Evolutionary conservation across 2,797 vertebrate species (phyloP), one percentile per base, ranked within the genome.

Genomic region (Mormyrus proboscirostris): DNA sequence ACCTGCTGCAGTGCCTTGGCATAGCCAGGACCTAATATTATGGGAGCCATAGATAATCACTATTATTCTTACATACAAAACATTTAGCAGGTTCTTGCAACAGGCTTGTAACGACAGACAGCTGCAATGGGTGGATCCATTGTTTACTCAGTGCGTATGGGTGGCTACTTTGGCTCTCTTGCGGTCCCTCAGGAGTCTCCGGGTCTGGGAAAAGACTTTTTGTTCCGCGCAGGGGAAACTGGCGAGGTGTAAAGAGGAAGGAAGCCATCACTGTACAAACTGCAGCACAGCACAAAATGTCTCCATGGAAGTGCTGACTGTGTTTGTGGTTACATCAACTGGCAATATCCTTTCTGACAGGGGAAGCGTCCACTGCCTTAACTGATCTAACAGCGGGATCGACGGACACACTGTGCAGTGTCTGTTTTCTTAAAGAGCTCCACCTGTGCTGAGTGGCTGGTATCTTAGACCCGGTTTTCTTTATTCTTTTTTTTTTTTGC

Each of bases 161-260:
- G 38, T 53, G 47, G 19, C 29, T 73, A 49, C 49, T 53, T 55
- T 89, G 89, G 89, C 59, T 14, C 12, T 10, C 59, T 87, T 29
- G 19, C 12, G 33, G 5, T 89, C 59, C 50, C 83, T 10, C 0
- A 62, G 41, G 84, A 87, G 9, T 22, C 10, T 19, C 29, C 4
- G 62, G 19, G 50, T 55, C 62, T 87, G 84, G 89, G 89, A 89
- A 76, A n/a, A 87, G 84, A 87, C 84, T 19, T 25, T 44, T 47
- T 89, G 84, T 89, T 59, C 84, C 10, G 89, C 0, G 89, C 25
- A 29, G 19, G 62, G 89, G 84, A 87, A 89, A 89, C 89, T 76
- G 89, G 86, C 33, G 38, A 55, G 25, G 57, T 65, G 82, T 62
- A 33, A 50, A 53, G 33, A 53, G 83, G 49, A 89, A 86, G 59